These are phyloP conservation scores for Sinhomidia bicolor DNA, from an alignment of 2,888 invertebrate species.

Conservation along the genomic window DNA sequence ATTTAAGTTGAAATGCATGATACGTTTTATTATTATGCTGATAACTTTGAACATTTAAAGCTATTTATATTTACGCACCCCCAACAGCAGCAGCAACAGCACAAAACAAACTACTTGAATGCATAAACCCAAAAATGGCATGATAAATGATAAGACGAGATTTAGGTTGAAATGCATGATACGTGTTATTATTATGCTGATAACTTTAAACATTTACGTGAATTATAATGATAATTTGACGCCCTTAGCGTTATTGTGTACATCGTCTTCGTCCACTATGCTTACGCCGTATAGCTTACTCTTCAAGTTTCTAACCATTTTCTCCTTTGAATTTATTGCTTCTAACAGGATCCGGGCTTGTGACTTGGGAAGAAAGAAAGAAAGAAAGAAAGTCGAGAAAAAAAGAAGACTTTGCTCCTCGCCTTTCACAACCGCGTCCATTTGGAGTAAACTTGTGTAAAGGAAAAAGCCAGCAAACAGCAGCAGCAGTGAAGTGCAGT, in stretches of 20 bases:
- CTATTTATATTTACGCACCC: no score
- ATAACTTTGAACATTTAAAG: slow-evolving; percentile 13
- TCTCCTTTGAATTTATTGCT: slow-evolving; percentile 26
- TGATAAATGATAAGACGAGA: slow-evolving; percentile 18
- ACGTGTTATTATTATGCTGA: slow-evolving; percentile 18
- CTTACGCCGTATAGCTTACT: no score
- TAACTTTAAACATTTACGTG: slow-evolving; percentile 17
- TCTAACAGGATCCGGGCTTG: slow-evolving; percentile 22
- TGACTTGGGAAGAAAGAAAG: no score
- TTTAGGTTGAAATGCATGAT: slow-evolving; percentile 2
- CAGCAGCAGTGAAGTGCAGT: no score
- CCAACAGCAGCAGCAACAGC: no score
- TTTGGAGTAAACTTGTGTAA: no score
- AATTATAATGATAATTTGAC: slow-evolving; percentile 30
- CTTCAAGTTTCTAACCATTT: neutral
- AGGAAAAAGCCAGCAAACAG: no score
- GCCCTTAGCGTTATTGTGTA: slow-evolving; percentile 9
- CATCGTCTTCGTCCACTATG: neutral
- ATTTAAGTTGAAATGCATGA: slow-evolving; percentile 7
- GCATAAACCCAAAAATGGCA: neutral
- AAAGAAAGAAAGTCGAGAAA: no score
- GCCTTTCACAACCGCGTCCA: neutral
- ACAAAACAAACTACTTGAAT: neutral
- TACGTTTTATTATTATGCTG: slow-evolving; percentile 32
- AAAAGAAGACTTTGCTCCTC: neutral